A percentile compares a stretch with the other conserved stretches of the same genome.
phyloP scores from a whole-genome alignment of 1,140 invertebrate genomes.

The Drosophila seguyi region DNA sequence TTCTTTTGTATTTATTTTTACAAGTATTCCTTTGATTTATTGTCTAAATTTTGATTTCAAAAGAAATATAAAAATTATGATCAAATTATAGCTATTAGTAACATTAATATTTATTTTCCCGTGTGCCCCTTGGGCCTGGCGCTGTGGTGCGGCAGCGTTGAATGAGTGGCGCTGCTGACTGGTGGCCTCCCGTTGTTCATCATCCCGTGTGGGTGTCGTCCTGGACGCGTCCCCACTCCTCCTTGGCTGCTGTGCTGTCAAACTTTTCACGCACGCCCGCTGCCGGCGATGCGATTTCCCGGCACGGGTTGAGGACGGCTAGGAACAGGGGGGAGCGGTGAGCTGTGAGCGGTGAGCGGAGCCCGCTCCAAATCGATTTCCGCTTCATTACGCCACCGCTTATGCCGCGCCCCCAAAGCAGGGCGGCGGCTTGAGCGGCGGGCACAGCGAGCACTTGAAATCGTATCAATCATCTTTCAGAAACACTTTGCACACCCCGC shows the following conservation, averaged over 20 bases:
- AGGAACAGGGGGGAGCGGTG: not conserved
- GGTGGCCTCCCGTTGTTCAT: conserved; percentile 63
- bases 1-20: not conserved
- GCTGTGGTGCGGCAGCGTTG: not conserved
- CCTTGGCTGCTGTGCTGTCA: conserved; percentile 37
- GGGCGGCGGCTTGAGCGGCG: not conserved
- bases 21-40: not conserved
- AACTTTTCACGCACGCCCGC: conserved; percentile 81
- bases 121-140: not conserved
- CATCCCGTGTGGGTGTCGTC: conserved; percentile 32
- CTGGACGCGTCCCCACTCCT: not conserved
- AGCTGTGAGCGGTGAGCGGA: not conserved
- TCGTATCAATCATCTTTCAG: conserved; percentile 78
- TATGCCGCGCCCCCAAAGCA: conserved; percentile 21
- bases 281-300: conserved; percentile 74
- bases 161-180: conserved; percentile 9
- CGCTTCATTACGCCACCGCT: conserved; percentile 76
- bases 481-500: conserved; percentile 58
- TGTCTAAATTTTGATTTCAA: not conserved
- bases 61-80: too few species aligned
- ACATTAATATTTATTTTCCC: not conserved
- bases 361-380: conserved; percentile 78
- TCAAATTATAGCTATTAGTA: not conserved
- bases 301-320: conserved; percentile 58
- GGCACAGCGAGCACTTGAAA: conserved; percentile 32